These are phyloP conservation scores for Cochlearius cochlearius DNA, from an alignment of 2,113 vertebrate genomes.

Conservation along the genomic window DNA sequence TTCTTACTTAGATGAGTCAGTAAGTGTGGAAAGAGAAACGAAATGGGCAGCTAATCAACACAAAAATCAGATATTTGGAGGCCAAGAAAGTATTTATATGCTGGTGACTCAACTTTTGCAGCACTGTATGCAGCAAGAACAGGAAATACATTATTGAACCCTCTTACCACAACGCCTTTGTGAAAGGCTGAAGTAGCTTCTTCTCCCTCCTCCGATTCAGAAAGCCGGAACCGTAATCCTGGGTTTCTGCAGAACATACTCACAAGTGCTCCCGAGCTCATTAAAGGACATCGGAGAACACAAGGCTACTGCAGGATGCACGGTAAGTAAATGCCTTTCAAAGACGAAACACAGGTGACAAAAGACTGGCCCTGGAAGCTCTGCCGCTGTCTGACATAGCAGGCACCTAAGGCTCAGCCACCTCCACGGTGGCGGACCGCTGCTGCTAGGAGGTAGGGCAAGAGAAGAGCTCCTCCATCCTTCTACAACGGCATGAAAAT, in stretches of 20 bases:
- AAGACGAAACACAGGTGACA: neutral
- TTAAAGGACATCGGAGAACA: neutral
- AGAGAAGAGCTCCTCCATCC: neutral
- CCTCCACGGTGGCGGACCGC: accelerated
- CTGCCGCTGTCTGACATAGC: neutral
- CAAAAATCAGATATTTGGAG: neutral
- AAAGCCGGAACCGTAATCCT: neutral
- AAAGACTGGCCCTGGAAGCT: neutral
- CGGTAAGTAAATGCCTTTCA: neutral
- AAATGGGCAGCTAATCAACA: constrained; percentile 30
- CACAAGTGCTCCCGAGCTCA: neutral
- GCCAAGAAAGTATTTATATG: constrained; percentile 35
- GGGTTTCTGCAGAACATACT: neutral
- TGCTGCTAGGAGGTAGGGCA: neutral
- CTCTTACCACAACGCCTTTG: neutral
- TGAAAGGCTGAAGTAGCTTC: neutral
- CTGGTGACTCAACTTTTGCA: constrained; percentile 41
- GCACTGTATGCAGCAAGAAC: neutral
- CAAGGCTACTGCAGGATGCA: neutral
- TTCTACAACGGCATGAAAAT: neutral
- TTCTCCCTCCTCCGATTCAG: neutral
- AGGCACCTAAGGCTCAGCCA: neutral
- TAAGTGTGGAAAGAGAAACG: constrained; percentile 24
- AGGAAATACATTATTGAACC: constrained; percentile 36
- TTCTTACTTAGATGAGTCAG: constrained; percentile 18